phyloP scores from a whole-genome alignment of 2,797 vertebrate species.

The Chelon labrosus region DNA sequence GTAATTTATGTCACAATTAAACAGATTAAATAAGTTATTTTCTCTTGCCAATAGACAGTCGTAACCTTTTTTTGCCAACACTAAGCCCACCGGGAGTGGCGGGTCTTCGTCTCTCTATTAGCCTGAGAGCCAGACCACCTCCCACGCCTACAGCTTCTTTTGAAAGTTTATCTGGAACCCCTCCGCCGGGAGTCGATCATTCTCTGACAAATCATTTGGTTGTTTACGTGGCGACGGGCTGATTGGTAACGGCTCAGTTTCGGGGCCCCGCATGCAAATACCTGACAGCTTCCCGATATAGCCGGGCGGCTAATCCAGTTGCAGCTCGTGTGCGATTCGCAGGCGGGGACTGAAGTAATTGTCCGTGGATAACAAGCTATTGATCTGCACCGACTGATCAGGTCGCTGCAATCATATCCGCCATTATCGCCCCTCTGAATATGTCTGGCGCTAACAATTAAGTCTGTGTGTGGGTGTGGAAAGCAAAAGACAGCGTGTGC shows the following conservation, averaged over 20 bases:
- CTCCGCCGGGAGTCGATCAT: too few relatives aligned
- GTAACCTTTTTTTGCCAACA: too few relatives aligned
- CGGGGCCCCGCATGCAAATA: slow-evolving; percentile 15
- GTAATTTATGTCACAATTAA: too few relatives aligned
- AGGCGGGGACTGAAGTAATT: slow-evolving; percentile 40
- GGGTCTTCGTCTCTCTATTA: too few relatives aligned
- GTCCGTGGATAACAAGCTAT: slow-evolving; percentile 58
- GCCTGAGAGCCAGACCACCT: too few relatives aligned
- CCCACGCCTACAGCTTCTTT: too few relatives aligned
- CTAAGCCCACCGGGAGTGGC: too few relatives aligned
- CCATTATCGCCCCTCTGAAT: slow-evolving; percentile 42
- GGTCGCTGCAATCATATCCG: slow-evolving; percentile 54
- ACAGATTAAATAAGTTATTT: too few relatives aligned
- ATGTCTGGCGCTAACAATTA: slow-evolving; percentile 40
- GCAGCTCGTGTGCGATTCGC: slow-evolving; percentile 12
- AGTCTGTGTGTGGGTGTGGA: slow-evolving; percentile 6
- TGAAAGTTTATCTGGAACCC: too few relatives aligned
- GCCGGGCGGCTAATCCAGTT: slow-evolving; percentile 20
- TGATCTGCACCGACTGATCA: slow-evolving; percentile 55
- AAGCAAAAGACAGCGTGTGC: not conserved
- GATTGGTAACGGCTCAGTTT: not conserved
- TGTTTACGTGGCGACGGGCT: too few relatives aligned
- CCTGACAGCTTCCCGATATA: slow-evolving; percentile 20
- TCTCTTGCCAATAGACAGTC: too few relatives aligned
- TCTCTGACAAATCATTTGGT: too few relatives aligned